Evolutionary conservation across 2,113 vertebrate genomes (phyloP), one percentile per base, ranked within the genome.

Genomic region (Grammomys dolichurus): DNA sequence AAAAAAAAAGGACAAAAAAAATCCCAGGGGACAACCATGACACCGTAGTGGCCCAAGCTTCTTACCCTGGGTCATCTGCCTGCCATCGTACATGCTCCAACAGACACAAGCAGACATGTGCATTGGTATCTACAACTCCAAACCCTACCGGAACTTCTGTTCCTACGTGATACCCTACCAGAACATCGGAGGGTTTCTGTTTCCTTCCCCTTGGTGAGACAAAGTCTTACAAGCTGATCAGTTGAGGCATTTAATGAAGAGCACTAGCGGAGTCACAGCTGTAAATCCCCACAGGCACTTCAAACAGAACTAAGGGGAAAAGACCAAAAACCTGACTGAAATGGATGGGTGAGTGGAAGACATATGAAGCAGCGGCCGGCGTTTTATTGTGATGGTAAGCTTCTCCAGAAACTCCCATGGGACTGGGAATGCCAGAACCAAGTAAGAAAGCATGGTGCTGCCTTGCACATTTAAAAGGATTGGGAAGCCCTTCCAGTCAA

Each of bases 231-330:
- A 90, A 58, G 24, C 7, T 78, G 89, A 51, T n/a, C 67, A 33
- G 40, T 63, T 58, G 67, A 96, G 92, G 95, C 97, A 40, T 46
- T 78, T 97, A 97, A 96, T 36, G 0, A 33, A 46, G 22, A 54
- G 36, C 56, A 94, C 95, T 78, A 95, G 96, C 97, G n/a, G 43
- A 91, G 97, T 93, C 78, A 51, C 13, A 92, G 24, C 43, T 90
- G 28, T 95, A 92, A 94, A 96, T 54, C 72, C 91, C 89, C 73
- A 56, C 93, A 89, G n/a, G 85, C 72, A 43, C 20, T 89, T 81
- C 46, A 92, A 87, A 54, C 78, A 97, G 70, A 81, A 93, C 0
- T 0, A 93, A 97, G 81, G 81, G 92, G 82, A 54, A 87, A 84
- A 65, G 31, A 17, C 5, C 40, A 69, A 63, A 76, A 14, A n/a